These are phyloP conservation scores for Apotomis betuletana DNA, from an alignment of 2,888 invertebrate species.

Conservation along the genomic window DNA sequence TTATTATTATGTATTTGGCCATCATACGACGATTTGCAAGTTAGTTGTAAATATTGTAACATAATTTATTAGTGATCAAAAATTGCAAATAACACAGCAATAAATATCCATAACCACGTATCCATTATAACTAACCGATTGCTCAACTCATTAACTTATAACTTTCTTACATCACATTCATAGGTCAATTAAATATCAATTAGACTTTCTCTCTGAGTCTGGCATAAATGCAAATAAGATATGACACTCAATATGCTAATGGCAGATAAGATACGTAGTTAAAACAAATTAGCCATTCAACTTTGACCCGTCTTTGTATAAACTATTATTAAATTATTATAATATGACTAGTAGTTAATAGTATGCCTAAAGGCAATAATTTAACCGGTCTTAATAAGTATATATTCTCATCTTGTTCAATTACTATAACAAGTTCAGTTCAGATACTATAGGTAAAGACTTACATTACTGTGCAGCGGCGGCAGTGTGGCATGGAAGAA, in stretches of 20 bases:
- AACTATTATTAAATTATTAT: conserved; percentile 2
- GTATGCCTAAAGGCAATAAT: no score
- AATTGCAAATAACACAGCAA: background rate
- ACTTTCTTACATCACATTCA: background rate
- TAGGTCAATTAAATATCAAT: conserved; percentile 19
- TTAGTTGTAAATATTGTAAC: no score
- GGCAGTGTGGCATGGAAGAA: no score
- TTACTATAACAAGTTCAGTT: no score
- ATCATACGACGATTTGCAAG: no score
- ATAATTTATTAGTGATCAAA: no score
- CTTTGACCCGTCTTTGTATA: conserved; percentile 2
- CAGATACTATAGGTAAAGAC: no score
- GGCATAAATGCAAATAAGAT: conserved; percentile 14
- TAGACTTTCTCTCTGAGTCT: conserved; percentile 22
- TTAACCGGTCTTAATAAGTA: no score
- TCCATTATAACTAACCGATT: background rate
- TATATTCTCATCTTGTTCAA: no score
- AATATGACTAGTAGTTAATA: no score
- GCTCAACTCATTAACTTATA: background rate
- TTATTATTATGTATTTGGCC: no score
- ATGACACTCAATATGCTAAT: conserved; percentile 21
- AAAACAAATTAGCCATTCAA: conserved; percentile 4
- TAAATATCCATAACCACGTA: background rate
- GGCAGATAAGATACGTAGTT: background rate
- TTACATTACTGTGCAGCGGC: background rate